Evolutionary conservation across 2,113 vertebrate species (phyloP).

Genomic region (Elachura formosa): DNA sequence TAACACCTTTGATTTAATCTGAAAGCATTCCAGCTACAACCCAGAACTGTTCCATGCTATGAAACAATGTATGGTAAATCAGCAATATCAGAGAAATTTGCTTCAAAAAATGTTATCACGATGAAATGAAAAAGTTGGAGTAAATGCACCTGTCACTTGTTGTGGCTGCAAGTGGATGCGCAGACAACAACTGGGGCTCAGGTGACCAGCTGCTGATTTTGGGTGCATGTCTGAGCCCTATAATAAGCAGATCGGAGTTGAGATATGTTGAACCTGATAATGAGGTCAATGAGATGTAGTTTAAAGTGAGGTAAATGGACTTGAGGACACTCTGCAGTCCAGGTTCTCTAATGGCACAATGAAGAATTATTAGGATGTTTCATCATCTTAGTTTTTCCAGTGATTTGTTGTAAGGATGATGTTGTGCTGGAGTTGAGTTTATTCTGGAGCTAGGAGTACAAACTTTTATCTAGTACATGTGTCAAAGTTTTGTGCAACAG

Average conservation of each 20-base stretch:
- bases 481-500: not conserved
- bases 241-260: not conserved
- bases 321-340: not conserved
- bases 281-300: not conserved
- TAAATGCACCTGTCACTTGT: not conserved
- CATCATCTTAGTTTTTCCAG: not conserved
- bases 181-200: slow-evolving; percentile 16
- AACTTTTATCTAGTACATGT: not conserved
- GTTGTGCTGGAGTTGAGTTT: not conserved
- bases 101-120: not conserved
- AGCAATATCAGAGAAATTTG: not conserved
- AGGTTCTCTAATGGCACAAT: not conserved
- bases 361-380: not conserved
- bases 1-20: not conserved
- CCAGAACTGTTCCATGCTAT: not conserved
- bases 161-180: not conserved
- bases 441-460: not conserved
- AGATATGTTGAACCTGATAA: not conserved
- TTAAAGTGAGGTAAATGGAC: not conserved
- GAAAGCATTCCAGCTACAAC: not conserved
- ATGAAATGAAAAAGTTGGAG: not conserved
- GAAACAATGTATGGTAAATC: not conserved
- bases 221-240: not conserved
- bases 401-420: not conserved
- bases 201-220: not conserved